Percentiles rank a stretch among this genome's conserved stretches.
Evolutionary conservation across 2,113 vertebrate genomes (phyloP).

Genomic region (Equus przewalskii): DNA sequence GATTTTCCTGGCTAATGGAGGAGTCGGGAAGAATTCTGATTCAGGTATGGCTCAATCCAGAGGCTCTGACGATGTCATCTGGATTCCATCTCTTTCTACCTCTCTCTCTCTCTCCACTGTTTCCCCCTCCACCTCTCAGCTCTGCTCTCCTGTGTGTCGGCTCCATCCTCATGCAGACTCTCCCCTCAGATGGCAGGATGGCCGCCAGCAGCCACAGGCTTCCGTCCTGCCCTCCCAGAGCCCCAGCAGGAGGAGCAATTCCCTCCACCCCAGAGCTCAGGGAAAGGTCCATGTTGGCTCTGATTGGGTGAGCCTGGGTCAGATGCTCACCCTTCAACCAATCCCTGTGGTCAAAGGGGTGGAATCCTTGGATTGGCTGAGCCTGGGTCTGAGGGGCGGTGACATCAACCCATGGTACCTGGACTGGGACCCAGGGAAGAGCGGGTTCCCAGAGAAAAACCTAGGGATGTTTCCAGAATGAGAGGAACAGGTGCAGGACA

Average conservation of each 20-base stretch:
- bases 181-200: not conserved
- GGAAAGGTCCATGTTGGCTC: not conserved
- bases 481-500: not conserved
- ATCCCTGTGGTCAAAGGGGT: not conserved
- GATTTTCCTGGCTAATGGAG: not conserved
- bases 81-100: not conserved
- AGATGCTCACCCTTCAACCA: not conserved
- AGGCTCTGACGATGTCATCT: not conserved
- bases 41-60: not conserved
- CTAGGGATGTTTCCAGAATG: not conserved
- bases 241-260: not conserved
- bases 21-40: accelerated
- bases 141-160: not conserved
- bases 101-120: too few species aligned
- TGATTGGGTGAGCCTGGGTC: not conserved
- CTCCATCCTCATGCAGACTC: not conserved
- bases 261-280: not conserved
- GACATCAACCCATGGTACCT: not conserved
- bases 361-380: not conserved
- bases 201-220: not conserved
- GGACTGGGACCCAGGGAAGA: too few species aligned
- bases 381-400: accelerated
- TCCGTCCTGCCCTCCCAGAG: too few species aligned
- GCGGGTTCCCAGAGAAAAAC: not conserved
- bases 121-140: not conserved